phyloP scores from a whole-genome alignment of 2,888 invertebrate genomes.

The Isotomurus palustris region DNA sequence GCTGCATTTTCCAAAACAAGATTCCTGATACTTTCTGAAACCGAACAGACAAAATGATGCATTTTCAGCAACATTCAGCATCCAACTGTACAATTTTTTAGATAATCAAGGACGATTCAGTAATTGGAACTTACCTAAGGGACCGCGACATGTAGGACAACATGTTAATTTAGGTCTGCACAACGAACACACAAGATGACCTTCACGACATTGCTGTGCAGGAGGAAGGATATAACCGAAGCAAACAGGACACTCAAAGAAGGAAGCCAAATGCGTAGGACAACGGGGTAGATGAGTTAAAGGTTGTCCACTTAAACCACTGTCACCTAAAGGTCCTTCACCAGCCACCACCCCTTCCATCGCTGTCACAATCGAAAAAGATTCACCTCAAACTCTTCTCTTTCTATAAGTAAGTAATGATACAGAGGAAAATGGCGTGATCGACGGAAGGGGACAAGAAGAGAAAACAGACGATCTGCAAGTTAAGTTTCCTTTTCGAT shows the following conservation, averaged over 20 bases:
- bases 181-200: conserved; percentile 59
- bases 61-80: not conserved
- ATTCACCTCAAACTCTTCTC: no score
- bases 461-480: no score
- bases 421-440: no score
- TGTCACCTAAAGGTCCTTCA: no score
- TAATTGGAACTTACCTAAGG: conserved; percentile 52
- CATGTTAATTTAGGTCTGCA: conserved; percentile 59
- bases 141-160: conserved; percentile 61
- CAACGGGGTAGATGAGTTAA: no score
- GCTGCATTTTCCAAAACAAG: conserved; percentile 99
- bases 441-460: no score
- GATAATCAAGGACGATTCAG: conserved; percentile 6
- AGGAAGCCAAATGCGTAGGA: conserved; percentile 73
- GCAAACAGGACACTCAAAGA: conserved; percentile 95
- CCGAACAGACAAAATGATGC: not conserved
- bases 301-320: no score
- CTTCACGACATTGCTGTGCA: conserved; percentile 53
- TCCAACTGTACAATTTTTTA: not conserved
- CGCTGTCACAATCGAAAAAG: no score
- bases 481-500: no score
- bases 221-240: conserved; percentile 80
- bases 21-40: conserved; percentile 85
- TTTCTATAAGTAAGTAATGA: no score
- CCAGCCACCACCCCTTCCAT: no score